phyloP scores from a whole-genome alignment of 1,140 invertebrate species.

The Chironomus tepperi region DNA sequence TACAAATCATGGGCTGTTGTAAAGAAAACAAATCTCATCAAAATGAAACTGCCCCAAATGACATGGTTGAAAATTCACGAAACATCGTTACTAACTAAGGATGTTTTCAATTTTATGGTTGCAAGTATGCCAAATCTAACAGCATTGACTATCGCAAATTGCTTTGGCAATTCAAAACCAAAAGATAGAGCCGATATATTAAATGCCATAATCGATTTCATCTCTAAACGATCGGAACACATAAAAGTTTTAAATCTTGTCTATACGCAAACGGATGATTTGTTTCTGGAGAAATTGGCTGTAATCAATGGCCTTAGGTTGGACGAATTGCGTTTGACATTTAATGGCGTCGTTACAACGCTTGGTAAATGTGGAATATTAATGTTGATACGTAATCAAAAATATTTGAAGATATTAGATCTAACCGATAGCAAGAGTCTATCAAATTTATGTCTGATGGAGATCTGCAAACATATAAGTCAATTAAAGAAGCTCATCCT shows the following conservation, averaged over 20 bases:
- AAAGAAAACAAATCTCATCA: background rate
- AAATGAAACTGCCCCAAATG: background rate
- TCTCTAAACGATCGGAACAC: background rate
- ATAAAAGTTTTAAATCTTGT: background rate
- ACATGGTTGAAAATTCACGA: background rate
- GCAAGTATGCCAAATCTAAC: background rate
- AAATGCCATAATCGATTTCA: background rate
- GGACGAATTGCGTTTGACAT: background rate
- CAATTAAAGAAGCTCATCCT: background rate
- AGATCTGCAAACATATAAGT: background rate
- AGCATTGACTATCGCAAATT: background rate
- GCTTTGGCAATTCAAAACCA: background rate
- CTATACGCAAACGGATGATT: background rate
- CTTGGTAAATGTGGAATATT: background rate
- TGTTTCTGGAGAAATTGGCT: background rate
- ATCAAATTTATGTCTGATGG: conserved; percentile 20
- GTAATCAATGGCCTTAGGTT: background rate
- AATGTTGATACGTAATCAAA: background rate
- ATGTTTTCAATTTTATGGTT: background rate
- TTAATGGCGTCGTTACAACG: background rate
- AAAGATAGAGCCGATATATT: background rate
- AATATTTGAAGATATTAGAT: background rate
- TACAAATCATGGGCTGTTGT: background rate
- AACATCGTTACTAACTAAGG: background rate
- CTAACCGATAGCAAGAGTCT: background rate